Base-by-base conservation (phyloP, 2,113 vertebrate species). In the Halichoeres trimaculatus region DNA sequence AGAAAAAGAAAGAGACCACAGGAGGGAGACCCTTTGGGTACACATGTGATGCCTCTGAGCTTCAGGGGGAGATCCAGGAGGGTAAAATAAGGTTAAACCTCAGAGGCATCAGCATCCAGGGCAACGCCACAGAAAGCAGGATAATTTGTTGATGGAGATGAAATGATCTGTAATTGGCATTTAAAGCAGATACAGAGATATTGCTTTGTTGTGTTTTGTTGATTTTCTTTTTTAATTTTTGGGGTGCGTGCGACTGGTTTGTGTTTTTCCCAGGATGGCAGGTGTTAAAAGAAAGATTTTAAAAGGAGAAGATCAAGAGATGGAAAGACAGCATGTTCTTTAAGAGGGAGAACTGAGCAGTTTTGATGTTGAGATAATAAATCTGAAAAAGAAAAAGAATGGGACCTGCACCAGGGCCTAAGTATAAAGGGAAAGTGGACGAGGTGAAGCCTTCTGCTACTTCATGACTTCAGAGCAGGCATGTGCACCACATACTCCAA, bases 221-320 rank as follows among this genome's bases (percentile, higher is more conserved):
- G 40, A 11, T 12, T 45, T 45, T 19, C 14, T 14, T 45, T 45
- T 19, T 7, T 19, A 1, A 17, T 45, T 45, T 72, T 70, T 82
- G 62, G 2, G 85, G 86, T 50, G 14, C 87, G 60, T 51, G 9
- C 84, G 3, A 89, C 85, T 86, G 90, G 78, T 79, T 70, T 91
- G 68, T 90, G 89, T 85, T 89, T 83, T 86, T 80, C 89, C 88
- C 85, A 81, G 92, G 85, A 88, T 89, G 84, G 90, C 87, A 74
- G 56, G 86, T 74, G 51, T 47, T 78, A 73, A 84, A 78, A 65
- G 36, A 68, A 41, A 51, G 40, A 71, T 47, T 43, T 50, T 10
- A 30, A 71, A 45, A 55, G 65, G 47, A 45, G 68, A 52, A 58
- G 38, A 74, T 41, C 30, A 30, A 16, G 40, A 65, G 50, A 78